Percentiles rank a stretch among this genome's conserved stretches.
phyloP scores from a whole-genome alignment of 2,113 vertebrate species.

The Chaetops frenatus region DNA sequence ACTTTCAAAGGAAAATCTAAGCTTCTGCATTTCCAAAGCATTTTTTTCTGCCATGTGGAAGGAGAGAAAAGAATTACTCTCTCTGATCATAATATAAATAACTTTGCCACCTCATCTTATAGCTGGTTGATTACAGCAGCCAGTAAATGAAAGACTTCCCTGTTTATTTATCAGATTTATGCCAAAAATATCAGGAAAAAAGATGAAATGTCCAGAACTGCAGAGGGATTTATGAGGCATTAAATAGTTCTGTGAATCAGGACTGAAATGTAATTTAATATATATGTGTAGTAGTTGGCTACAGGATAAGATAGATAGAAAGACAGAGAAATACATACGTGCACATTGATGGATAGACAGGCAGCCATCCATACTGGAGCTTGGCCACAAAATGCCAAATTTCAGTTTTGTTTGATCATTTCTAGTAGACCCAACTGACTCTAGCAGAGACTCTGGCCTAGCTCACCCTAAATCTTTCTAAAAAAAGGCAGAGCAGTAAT shows the following conservation, averaged over 20 bases:
- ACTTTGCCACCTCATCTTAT: background rate
- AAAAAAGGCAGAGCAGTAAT: background rate
- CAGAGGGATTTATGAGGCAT: background rate
- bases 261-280: background rate
- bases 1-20: slow-evolving; percentile 7
- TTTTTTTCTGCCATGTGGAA: background rate
- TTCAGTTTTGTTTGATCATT: background rate
- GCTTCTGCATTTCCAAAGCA: background rate
- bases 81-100: slow-evolving; percentile 24
- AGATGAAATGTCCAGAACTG: background rate
- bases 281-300: background rate
- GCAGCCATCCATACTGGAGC: background rate
- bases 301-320: background rate
- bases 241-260: background rate
- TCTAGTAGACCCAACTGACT: background rate
- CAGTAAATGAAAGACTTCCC: background rate
- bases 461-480: background rate
- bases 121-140: slow-evolving; percentile 14
- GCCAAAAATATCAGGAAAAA: background rate
- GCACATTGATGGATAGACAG: background rate
- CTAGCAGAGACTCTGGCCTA: background rate
- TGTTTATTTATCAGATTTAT: background rate
- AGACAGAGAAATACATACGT: background rate
- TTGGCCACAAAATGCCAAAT: background rate
- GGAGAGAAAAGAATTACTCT: slow-evolving; percentile 1